Evolutionary conservation across 2,797 vertebrate species (phyloP), one percentile per base, ranked within the genome.

Genomic region (Crocodylus rhombifer): DNA sequence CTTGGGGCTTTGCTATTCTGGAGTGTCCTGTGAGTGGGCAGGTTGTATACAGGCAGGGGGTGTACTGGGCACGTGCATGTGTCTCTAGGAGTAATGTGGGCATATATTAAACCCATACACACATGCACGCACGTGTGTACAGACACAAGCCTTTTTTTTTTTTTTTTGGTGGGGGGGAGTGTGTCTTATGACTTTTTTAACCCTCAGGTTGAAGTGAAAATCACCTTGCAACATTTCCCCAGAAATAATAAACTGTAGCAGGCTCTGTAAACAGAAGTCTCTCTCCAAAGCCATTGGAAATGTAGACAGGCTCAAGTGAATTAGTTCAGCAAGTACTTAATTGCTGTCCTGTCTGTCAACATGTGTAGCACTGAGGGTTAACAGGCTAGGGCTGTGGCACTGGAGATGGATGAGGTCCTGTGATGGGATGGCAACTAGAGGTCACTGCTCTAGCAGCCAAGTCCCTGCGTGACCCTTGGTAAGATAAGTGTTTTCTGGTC

Each of bases 221-320:
- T n/a, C 16, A 26, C 87, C 81, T 2, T 81, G 91, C 88, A 88
- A 33, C 88, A 76, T 82, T 77, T 42, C 78, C 93, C 1, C 0
- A 94, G 93, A 96, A 95, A 96, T 94, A 91, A 95, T 94, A 95
- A 96, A 93, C n/a, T 15, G 82, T 57, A 1, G 90, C 95, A 83
- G 92, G 74, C 88, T 95, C 91, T 94, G 94, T 95, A 95, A 97
- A 96, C 93, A 95, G 90, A 87, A 3, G 77, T 86, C 92, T 90
- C 94, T 96, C 95, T 97, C 12, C 92, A 95, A 78, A 80, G 87
- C 92, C 89, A 93, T 92, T 94, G 95, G 94, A 96, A 94, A 97
- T 95, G 97, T 93, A 91, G 97, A 97, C 96, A 97, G 94, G 86
- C 94, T 96, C 95, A 95, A 97, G 97, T 97, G 97, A 97, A 94